A percentile compares a stretch with the other conserved stretches of the same genome.
Conservation (phyloP, 2,888 invertebrate genomes). For the Altica lythri region DNA sequence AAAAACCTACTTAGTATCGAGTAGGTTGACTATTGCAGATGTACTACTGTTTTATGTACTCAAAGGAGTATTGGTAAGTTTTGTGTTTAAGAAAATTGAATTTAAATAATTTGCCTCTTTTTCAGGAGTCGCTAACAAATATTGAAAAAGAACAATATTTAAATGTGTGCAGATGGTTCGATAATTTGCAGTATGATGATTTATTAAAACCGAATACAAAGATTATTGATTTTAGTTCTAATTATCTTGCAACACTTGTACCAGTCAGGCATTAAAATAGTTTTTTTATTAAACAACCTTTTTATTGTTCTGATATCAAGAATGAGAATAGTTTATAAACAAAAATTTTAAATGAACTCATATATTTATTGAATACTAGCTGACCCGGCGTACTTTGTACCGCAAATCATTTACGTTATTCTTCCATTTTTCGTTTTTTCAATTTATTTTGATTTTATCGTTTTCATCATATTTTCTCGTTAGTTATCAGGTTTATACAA, state of each 20-base stretch:
- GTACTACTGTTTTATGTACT: constrained; percentile 71
- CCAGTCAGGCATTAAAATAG: constrained; percentile 36
- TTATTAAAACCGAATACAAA: constrained; percentile 62
- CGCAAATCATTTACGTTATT: too few species aligned
- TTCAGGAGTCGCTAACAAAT: constrained; percentile 67
- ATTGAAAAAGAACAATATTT: constrained; percentile 71
- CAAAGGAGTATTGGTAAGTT: constrained; percentile 68
- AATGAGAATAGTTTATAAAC: neutral
- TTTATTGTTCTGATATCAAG: neutral
- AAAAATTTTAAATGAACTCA: neutral
- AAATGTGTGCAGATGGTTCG: constrained; percentile 77
- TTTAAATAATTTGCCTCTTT: constrained; percentile 38
- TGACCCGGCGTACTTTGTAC: too few species aligned
- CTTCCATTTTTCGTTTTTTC: too few species aligned
- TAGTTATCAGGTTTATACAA: too few species aligned
- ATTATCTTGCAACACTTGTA: constrained; percentile 48
- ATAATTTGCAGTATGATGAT: constrained; percentile 73
- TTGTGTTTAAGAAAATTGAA: constrained; percentile 11
- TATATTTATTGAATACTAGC: too few species aligned
- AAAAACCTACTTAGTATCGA: constrained; percentile 64
- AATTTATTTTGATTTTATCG: too few species aligned
- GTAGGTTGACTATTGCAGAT: constrained; percentile 68
- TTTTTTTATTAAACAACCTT: neutral
- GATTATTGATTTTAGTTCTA: constrained; percentile 58
- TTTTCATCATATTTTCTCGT: too few species aligned